Conservation (phyloP, 2,113 vertebrate genomes). For the Willisornis vidua region DNA sequence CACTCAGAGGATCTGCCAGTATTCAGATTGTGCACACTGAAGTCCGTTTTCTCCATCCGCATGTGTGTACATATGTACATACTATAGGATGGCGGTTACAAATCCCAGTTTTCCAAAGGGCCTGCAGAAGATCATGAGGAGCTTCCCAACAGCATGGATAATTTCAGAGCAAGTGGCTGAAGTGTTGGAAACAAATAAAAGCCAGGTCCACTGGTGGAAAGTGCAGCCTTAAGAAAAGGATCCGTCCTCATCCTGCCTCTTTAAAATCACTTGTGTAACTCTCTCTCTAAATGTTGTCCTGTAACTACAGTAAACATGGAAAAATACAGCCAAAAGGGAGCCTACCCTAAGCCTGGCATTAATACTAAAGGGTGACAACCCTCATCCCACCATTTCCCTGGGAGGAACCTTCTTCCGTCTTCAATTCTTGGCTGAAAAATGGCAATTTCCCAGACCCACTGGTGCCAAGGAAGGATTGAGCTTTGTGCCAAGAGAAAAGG, state of each 20-base stretch:
- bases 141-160: not conserved
- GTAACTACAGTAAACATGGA: constrained; percentile 32
- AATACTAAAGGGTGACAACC: not conserved
- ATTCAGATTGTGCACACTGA: not conserved
- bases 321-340: not conserved
- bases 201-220: not conserved
- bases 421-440: too few relatives aligned
- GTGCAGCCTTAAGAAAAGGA: not conserved
- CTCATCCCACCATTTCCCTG: not conserved
- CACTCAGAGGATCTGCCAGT: not conserved
- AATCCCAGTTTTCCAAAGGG: not conserved
- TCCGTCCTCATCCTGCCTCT: not conserved
- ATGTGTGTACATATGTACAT: accelerated
- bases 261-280: not conserved
- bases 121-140: not conserved
- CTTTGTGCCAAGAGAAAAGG: too few relatives aligned
- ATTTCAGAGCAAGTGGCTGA: not conserved
- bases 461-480: too few relatives aligned
- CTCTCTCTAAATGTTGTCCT: not conserved
- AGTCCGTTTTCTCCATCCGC: not conserved
- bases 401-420: too few relatives aligned
- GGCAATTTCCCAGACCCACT: too few relatives aligned
- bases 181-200: not conserved
- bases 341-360: not conserved
- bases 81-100: not conserved